These are phyloP conservation scores for Rosalia funebris DNA, from an alignment of 2,888 invertebrate genomes.

Conservation along the genomic window DNA sequence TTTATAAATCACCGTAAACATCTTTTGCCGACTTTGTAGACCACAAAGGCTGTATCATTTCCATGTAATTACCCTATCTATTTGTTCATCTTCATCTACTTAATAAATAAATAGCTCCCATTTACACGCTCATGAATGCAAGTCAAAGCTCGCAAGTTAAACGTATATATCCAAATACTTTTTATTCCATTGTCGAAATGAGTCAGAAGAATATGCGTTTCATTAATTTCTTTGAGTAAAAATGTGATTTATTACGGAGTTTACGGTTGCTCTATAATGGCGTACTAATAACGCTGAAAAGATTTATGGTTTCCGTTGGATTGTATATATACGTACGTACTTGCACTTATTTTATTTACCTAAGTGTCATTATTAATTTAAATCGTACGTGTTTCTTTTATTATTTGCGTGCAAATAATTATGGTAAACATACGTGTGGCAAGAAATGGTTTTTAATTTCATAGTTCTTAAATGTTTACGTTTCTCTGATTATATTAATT, in stretches of 20 bases:
- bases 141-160: no score
- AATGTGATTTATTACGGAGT: conserved; percentile 9
- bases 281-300: conserved; percentile 6
- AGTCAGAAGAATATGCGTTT: neutral
- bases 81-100: no score
- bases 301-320: conserved; percentile 25
- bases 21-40: no score
- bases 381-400: conserved; percentile 13
- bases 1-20: no score
- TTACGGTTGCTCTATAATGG: conserved; percentile 13
- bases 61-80: no score
- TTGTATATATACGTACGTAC: conserved; percentile 5
- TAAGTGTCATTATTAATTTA: conserved; percentile 23
- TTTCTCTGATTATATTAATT: no score
- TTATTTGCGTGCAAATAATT: conserved; percentile 14
- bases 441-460: conserved; percentile 6
- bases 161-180: no score
- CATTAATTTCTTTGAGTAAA: conserved; percentile 9
- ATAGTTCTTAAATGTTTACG: no score
- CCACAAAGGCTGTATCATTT: no score
- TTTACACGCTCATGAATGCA: no score
- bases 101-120: no score
- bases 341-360: conserved; percentile 19
- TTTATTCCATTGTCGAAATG: neutral
- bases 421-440: neutral